A percentile compares a stretch with the other conserved stretches of the same genome.
These are phyloP conservation scores for Phyllopteryx taeniolatus DNA, from an alignment of 2,113 vertebrate species.

Conservation along the genomic window DNA sequence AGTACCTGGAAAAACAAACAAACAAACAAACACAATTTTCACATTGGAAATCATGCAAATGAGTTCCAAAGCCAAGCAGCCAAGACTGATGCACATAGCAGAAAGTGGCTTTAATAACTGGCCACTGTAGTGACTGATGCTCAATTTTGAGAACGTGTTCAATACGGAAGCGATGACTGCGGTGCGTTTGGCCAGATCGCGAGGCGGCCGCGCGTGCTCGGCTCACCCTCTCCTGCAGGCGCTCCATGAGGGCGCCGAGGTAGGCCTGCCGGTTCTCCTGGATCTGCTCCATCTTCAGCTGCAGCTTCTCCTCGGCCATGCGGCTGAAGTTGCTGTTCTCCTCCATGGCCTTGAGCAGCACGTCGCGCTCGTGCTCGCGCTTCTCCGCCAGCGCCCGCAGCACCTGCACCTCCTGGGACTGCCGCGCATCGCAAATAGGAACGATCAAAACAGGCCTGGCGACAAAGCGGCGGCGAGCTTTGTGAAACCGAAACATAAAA, in stretches of 20 bases:
- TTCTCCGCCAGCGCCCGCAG: slow-evolving; percentile 89
- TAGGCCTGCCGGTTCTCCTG: slow-evolving; percentile 92
- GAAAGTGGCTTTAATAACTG: too few species aligned
- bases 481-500: too few species aligned
- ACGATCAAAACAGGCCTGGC: not conserved
- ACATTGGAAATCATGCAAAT: too few species aligned
- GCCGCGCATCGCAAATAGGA: not conserved
- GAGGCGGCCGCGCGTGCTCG: not conserved
- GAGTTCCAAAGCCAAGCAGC: too few species aligned
- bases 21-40: too few species aligned
- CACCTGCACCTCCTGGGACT: slow-evolving; percentile 94
- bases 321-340: slow-evolving; percentile 99
- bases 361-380: slow-evolving; percentile 89
- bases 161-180: too few species aligned
- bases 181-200: not conserved
- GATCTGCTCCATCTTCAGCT: slow-evolving; percentile 91
- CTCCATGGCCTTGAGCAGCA: slow-evolving; percentile 95
- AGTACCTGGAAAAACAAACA: too few species aligned
- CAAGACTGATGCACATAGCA: too few species aligned
- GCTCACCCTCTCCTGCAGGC: slow-evolving; percentile 91
- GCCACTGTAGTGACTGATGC: too few species aligned
- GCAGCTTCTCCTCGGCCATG: slow-evolving; percentile 92
- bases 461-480: too few species aligned
- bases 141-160: too few species aligned
- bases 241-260: slow-evolving; percentile 87